A percentile compares a stretch with the other conserved stretches of the same genome.
Evolutionary conservation across 2,113 vertebrate genomes (phyloP).

Genomic region (Nipponia nippon): DNA sequence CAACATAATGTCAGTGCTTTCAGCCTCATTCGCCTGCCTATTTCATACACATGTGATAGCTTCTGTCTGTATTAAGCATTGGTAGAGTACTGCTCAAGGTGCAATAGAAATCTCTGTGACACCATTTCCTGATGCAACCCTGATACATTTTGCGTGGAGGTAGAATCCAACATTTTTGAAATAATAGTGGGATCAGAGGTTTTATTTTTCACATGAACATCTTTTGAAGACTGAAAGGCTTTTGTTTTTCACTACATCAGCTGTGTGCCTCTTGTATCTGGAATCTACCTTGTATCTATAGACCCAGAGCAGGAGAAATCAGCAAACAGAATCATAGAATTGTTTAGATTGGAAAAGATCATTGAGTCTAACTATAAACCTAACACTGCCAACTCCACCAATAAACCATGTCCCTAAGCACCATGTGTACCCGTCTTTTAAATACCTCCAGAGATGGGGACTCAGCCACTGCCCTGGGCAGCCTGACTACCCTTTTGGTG

Average conservation of each 20-base stretch:
- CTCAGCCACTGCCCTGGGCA: not conserved
- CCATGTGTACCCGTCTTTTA: not conserved
- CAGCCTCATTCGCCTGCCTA: rapidly evolving
- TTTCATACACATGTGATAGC: rapidly evolving
- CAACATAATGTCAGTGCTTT: not conserved
- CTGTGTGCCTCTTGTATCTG: not conserved
- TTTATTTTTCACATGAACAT: not conserved
- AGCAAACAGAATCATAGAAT: not conserved
- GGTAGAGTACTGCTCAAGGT: not conserved
- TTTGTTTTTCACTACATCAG: not conserved
- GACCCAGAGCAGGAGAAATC: not conserved
- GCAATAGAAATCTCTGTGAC: not conserved
- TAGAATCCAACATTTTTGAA: not conserved
- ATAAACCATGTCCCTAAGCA: not conserved
- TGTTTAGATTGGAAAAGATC: not conserved
- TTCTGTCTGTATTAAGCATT: not conserved
- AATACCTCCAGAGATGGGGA: not conserved
- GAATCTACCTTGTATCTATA: not conserved
- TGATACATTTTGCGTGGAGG: not conserved
- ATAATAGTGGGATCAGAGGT: not conserved
- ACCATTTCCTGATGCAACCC: not conserved
- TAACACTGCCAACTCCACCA: not conserved
- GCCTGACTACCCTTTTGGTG: not conserved
- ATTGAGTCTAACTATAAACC: not conserved
- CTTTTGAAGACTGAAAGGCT: not conserved